Evolutionary conservation across 2,113 vertebrate species (phyloP).

Genomic region (Verasper variegatus): DNA sequence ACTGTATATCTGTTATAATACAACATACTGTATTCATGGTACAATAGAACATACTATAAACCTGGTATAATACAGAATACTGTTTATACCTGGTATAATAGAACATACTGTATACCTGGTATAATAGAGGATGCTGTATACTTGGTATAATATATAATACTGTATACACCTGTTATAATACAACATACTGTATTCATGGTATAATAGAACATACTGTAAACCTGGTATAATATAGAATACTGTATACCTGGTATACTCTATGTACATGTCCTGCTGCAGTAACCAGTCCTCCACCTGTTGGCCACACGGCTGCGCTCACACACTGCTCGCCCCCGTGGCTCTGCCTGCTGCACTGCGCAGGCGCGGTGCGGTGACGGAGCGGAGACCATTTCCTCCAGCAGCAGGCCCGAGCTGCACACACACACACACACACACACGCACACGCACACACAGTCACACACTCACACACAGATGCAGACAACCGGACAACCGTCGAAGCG

Average conservation of each 20-base stretch:
- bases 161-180: no score
- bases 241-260: no score
- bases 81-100: no score
- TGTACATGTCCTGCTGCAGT: constrained; percentile 8
- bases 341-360: constrained; percentile 55
- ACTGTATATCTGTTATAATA: no score
- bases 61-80: no score
- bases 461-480: constrained; percentile 17
- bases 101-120: no score
- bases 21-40: no score
- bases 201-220: no score
- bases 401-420: constrained; percentile 49
- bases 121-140: no score
- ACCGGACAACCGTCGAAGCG: constrained; percentile 43
- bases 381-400: constrained; percentile 81
- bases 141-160: no score
- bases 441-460: neutral
- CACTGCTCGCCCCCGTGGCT: constrained; percentile 16
- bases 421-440: constrained; percentile 31
- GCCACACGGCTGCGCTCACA: constrained; percentile 73
- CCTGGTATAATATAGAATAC: neutral
- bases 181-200: no score
- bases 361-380: constrained; percentile 45
- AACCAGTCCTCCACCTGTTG: constrained; percentile 67
- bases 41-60: no score